Evolutionary conservation across 2,888 invertebrate genomes (phyloP), one percentile per base, ranked within the genome.

Genomic region (Geophilus truncorum): DNA sequence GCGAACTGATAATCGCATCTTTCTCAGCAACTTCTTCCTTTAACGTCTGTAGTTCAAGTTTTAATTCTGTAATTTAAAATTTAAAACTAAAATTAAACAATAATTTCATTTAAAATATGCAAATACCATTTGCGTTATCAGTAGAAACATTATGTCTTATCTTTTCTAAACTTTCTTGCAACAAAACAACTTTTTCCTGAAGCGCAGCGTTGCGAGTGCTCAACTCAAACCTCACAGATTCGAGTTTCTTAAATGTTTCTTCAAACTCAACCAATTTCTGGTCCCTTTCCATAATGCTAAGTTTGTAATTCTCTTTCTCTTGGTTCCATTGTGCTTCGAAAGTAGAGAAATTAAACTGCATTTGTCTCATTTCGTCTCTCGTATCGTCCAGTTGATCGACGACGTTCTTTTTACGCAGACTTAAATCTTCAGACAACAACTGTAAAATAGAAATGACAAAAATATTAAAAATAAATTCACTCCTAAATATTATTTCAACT

Each of bases 371-470:
- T 88, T 94, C 93, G 84, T 92, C 91, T 85, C 92, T 92, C 21
- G 93, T 93, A 82, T 94, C 93, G 86, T 94, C 93, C 78, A 94
- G 88, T 83, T 92, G 90, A 84, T 91, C 90, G 82, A 93, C 87
- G 10, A 93, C 91, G 84, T 90, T 90, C 88, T 92, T 93, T 80
- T 86, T 85, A 76, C 82, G 82, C 10, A 81, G 62, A 4, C 88
- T 88, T 81, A 93, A 88, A 87, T 91, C 92, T 84, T 92, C 93
- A 6, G 92, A 91, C 90, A 93, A 92, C 75, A 93, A 88, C 21
- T 92, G 91, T 70, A 92, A 45, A n/a, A n/a, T n/a, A n/a, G n/a
- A n/a, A n/a, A n/a, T n/a, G n/a, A n/a, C n/a, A 9, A 45, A 30
- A 62, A 79, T 28, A 62, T 23, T n/a, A 30, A 79, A 30, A 77